These are phyloP conservation scores for Teleogryllus occipitalis DNA, from an alignment of 1,140 invertebrate species.

Conservation along the genomic window DNA sequence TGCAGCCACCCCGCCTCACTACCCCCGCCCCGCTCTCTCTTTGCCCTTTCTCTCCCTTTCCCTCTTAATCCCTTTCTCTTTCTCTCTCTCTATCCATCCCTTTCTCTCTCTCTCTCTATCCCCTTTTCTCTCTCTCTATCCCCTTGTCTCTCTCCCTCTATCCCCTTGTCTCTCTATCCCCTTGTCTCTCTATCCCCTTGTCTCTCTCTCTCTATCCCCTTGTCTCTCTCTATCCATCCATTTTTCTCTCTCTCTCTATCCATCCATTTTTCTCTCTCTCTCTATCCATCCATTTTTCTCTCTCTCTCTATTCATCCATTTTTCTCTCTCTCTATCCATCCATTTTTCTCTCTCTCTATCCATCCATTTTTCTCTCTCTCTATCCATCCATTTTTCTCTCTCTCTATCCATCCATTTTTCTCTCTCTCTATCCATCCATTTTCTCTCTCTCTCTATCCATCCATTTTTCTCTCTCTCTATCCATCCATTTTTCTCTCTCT, in stretches of 20 bases:
- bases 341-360: background rate
- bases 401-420: too few species aligned
- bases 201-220: background rate
- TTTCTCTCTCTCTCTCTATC: background rate
- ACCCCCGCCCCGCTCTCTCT: background rate
- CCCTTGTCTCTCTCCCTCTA: background rate
- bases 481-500: background rate
- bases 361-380: background rate
- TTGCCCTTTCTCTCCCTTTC: background rate
- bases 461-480: background rate
- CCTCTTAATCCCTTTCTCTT: background rate
- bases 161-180: background rate
- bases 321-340: background rate
- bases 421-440: background rate
- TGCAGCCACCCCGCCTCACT: background rate
- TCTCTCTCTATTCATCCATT: background rate
- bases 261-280: background rate
- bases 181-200: background rate
- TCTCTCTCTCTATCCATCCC: background rate
- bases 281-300: background rate
- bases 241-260: background rate
- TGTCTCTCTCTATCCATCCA: background rate
- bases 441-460: background rate
- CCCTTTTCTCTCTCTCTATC: background rate
- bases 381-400: background rate